Evolutionary conservation across 2,797 vertebrate species (phyloP).

Genomic region (Denticeps clupeoides): DNA sequence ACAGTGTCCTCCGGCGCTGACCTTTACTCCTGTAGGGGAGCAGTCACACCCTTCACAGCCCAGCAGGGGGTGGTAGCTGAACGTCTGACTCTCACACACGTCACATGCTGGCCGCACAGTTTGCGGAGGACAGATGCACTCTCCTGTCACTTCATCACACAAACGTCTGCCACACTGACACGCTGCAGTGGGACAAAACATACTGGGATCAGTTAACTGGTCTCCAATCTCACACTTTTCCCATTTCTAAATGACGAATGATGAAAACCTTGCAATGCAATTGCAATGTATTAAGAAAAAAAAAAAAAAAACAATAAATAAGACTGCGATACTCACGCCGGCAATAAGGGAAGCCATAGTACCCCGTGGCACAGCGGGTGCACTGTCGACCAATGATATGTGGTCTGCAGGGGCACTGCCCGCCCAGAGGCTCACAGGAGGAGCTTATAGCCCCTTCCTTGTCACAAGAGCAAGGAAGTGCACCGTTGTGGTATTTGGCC

Average conservation of each 20-base stretch:
- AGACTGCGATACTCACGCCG: conserved; percentile 59
- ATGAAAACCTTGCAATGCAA: no score
- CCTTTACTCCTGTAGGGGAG: conserved; percentile 55
- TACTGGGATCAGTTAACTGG: no score
- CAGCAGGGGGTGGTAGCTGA: conserved; percentile 75
- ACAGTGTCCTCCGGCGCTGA: conserved; percentile 49
- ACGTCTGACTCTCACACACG: conserved; percentile 61
- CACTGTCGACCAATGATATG: conserved; percentile 73
- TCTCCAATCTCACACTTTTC: no score
- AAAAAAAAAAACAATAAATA: no score
- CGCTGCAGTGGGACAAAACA: conserved; percentile 49
- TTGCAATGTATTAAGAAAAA: no score
- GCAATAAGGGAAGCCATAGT: conserved; percentile 84
- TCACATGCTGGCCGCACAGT: conserved; percentile 76
- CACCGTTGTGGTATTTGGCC: conserved; percentile 72
- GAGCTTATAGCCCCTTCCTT: conserved; percentile 45
- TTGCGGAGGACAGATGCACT: conserved; percentile 78
- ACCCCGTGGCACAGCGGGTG: conserved; percentile 71
- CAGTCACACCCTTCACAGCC: conserved; percentile 83
- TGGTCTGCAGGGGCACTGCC: conserved; percentile 73
- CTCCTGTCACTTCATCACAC: conserved; percentile 77
- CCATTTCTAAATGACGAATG: no score
- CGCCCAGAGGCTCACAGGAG: conserved; percentile 65
- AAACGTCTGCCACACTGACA: conserved; percentile 71
- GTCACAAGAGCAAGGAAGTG: conserved; percentile 75